Evolutionary conservation across 2,888 invertebrate genomes (phyloP).

Genomic region (Furcula furcula): DNA sequence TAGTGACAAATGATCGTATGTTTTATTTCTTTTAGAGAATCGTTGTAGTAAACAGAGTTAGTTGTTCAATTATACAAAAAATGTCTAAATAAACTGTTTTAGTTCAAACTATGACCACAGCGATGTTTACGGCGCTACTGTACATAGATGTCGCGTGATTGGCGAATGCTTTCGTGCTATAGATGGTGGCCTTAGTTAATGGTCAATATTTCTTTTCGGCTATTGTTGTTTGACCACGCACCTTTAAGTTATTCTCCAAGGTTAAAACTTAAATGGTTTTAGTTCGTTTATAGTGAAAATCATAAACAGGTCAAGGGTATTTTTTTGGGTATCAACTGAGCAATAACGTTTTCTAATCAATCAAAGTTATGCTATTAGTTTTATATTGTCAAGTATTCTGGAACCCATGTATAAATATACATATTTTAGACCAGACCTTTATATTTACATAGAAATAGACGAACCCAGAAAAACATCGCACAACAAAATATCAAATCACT

Average conservation of each 20-base stretch:
- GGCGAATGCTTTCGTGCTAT: conserved; percentile 27
- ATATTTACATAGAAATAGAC: conserved; percentile 32
- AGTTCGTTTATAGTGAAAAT: conserved; percentile 18
- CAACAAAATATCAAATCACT: conserved; percentile 27
- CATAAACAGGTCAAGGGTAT: too few relatives aligned
- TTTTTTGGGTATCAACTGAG: too few relatives aligned
- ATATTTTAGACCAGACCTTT: not conserved
- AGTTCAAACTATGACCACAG: not conserved
- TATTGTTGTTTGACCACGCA: conserved; percentile 29
- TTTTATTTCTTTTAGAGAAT: too few relatives aligned
- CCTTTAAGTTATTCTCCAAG: conserved; percentile 3
- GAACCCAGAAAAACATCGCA: conserved; percentile 10
- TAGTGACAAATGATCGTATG: too few relatives aligned
- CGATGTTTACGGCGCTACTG: too few relatives aligned
- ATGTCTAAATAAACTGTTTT: too few relatives aligned
- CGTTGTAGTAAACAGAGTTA: too few relatives aligned
- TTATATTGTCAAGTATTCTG: too few relatives aligned
- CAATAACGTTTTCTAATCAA: too few relatives aligned
- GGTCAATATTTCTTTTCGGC: conserved; percentile 28
- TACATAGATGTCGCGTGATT: conserved; percentile 33
- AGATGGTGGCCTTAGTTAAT: conserved; percentile 41
- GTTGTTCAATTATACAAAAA: too few relatives aligned
- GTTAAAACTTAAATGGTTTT: conserved; percentile 7
- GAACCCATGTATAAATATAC: conserved; percentile 5
- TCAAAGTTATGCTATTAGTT: too few relatives aligned